These are phyloP conservation scores for Percopsis omiscomaycus DNA, from an alignment of 2,797 vertebrate species.

Conservation along the genomic window DNA sequence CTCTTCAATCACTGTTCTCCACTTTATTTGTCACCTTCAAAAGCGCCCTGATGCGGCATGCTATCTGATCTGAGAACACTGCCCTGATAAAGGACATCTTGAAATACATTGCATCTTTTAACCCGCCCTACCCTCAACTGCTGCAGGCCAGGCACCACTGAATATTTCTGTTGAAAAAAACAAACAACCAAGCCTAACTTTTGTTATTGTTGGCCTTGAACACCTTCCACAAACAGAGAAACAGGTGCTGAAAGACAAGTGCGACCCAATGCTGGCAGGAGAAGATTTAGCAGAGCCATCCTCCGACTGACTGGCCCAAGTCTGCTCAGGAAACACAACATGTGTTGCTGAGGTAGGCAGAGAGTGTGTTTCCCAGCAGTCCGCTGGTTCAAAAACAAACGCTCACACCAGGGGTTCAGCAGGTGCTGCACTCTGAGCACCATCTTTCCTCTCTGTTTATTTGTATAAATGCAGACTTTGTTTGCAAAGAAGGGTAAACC, in stretches of 20 bases:
- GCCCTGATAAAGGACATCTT: constrained; percentile 37
- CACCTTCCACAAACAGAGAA: constrained; percentile 58
- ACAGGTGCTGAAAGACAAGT: constrained; percentile 61
- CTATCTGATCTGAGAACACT: constrained; percentile 52
- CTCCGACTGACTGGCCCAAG: constrained; percentile 20
- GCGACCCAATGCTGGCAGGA: constrained; percentile 51
- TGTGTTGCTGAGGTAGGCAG: constrained; percentile 20
- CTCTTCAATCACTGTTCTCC: constrained; percentile 36
- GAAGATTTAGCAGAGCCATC: constrained; percentile 49
- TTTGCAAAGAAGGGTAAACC: constrained; percentile 33
- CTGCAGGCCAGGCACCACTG: constrained; percentile 25
- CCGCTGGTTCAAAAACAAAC: constrained; percentile 51
- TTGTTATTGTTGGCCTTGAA: constrained; percentile 60
- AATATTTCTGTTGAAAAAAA: constrained; percentile 33
- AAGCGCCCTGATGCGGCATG: constrained; percentile 55
- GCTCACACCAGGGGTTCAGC: constrained; percentile 22
- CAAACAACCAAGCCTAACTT: constrained; percentile 18
- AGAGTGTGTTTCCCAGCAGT: constrained; percentile 31
- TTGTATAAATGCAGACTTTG: constrained; percentile 37
- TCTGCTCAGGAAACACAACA: constrained; percentile 31
- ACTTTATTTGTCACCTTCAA: constrained; percentile 52
- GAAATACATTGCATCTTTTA: constrained; percentile 25
- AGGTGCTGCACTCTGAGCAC: constrained; percentile 31
- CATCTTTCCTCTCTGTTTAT: constrained; percentile 37
- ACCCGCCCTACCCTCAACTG: not conserved